Evolutionary conservation across 1,140 invertebrate species (phyloP), one percentile per base, ranked within the genome.

Genomic region (Ips nitidus): DNA sequence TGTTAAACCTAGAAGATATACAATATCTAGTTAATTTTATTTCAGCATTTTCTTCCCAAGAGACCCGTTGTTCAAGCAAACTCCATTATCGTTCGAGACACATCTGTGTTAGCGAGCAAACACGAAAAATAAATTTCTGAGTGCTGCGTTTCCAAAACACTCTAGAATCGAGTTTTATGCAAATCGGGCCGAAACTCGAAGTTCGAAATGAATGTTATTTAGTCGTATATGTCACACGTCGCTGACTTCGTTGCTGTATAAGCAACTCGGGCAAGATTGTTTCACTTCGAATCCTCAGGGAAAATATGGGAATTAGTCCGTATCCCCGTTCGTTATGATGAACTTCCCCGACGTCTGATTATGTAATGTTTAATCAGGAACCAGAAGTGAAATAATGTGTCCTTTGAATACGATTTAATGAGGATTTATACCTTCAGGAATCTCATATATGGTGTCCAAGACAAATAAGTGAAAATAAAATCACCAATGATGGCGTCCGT

Each of bases 221-320:
- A 69, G 66, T 69, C 52, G 58, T 61, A 62, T 56, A 69, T 62
- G 59, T 69, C 66, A 69, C 66, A 69, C 66, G 43, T 69, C 66
- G 66, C 59, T 62, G 59, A 55, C 52, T 69, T 69, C 52, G 41
- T 68, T 59, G 47, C 66, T 53, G 40, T 59, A 52, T 59, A 68
- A 57, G 52, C 64, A 40, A 43, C 52, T 45, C 52, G 42, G 42
- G 58, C 8, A 43, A 61, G 57, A 66, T 66, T 66, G 56, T 47
- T 58, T 65, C 55, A 47, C 45, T 52, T 3, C n/a, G 36, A 38
- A 3, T 47, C 66, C 52, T 45, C 52, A 55, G 66, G 66, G 66
- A 56, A 61, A 55, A 40, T 62, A 61, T 69, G 36, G 45, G 52
- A 62, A 62, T 67, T 67, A 67, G 43, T 6, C 52, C 22, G 4